Conservation (phyloP, 2,888 invertebrate species). For the Magallana nippona region DNA sequence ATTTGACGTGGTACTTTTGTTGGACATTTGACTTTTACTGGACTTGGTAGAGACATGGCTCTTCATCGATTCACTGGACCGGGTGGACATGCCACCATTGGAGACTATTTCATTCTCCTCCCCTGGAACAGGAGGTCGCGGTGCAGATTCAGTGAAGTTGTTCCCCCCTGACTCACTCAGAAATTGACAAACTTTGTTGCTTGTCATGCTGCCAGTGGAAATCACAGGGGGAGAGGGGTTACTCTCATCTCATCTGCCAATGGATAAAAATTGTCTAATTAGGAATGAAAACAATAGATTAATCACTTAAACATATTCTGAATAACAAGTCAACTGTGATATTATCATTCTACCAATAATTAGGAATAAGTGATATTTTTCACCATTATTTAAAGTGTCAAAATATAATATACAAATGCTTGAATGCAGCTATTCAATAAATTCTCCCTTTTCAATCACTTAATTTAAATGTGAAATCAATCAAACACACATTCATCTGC, state of each 20-base stretch:
- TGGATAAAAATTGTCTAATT: not conserved
- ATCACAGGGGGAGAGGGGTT: constrained; percentile 35
- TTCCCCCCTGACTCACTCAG: constrained; percentile 75
- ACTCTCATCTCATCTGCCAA: constrained; percentile 39
- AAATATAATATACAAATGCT: too few species aligned
- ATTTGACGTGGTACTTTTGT: constrained; percentile 68
- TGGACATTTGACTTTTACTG: constrained; percentile 58
- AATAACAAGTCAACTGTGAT: too few species aligned
- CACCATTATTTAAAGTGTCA: too few species aligned
- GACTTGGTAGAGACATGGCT: constrained; percentile 70
- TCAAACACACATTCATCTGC: too few species aligned
- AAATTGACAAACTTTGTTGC: constrained; percentile 73
- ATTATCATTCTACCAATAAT: too few species aligned
- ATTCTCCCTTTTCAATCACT: too few species aligned
- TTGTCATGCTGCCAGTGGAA: constrained; percentile 56
- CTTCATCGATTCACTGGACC: constrained; percentile 76
- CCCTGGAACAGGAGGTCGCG: constrained; percentile 78
- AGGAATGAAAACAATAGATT: not conserved
- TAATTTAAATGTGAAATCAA: too few species aligned
- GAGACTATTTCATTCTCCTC: constrained; percentile 78
- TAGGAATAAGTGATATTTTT: too few species aligned
- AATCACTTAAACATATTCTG: not conserved
- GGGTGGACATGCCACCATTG: constrained; percentile 76
- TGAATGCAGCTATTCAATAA: too few species aligned
- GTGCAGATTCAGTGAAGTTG: constrained; percentile 77